These are phyloP conservation scores for Malaclemys terrapin DNA, from an alignment of 2,113 vertebrate genomes.

Conservation along the genomic window DNA sequence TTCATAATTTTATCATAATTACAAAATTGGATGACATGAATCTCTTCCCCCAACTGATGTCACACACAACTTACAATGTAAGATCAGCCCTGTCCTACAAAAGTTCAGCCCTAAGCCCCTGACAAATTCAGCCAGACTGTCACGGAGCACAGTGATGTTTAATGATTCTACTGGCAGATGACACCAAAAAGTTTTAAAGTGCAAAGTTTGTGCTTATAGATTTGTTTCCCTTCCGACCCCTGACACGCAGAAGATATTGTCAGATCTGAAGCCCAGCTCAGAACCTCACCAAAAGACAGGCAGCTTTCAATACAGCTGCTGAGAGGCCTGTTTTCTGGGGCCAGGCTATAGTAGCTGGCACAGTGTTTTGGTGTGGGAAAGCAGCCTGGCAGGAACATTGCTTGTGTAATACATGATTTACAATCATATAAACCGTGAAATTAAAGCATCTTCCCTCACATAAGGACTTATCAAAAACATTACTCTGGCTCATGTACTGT, in stretches of 20 bases:
- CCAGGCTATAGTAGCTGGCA: conserved; percentile 24
- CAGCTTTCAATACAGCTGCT: not conserved
- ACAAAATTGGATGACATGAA: not conserved
- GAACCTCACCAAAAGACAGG: conserved; percentile 7
- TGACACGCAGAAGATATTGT: not conserved
- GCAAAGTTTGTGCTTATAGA: not conserved
- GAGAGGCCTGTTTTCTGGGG: conserved; percentile 47
- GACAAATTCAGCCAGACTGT: accelerated
- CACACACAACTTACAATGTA: accelerated
- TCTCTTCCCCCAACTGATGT: not conserved
- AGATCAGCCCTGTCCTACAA: not conserved
- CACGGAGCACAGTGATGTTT: not conserved
- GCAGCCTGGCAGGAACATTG: conserved; percentile 7
- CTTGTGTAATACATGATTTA: conserved; percentile 38
- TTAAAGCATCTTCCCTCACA: conserved; percentile 52
- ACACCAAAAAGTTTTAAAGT: not conserved
- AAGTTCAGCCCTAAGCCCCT: not conserved
- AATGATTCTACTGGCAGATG: accelerated
- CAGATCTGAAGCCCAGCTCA: not conserved
- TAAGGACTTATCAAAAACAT: conserved; percentile 34
- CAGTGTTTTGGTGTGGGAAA: conserved; percentile 2
- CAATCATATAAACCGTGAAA: conserved; percentile 27
- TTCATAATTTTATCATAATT: not conserved
- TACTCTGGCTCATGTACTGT: not conserved
- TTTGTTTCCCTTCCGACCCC: not conserved